Base-by-base conservation (phyloP, 2,113 vertebrate species). In the Pan troglodytes region DNA sequence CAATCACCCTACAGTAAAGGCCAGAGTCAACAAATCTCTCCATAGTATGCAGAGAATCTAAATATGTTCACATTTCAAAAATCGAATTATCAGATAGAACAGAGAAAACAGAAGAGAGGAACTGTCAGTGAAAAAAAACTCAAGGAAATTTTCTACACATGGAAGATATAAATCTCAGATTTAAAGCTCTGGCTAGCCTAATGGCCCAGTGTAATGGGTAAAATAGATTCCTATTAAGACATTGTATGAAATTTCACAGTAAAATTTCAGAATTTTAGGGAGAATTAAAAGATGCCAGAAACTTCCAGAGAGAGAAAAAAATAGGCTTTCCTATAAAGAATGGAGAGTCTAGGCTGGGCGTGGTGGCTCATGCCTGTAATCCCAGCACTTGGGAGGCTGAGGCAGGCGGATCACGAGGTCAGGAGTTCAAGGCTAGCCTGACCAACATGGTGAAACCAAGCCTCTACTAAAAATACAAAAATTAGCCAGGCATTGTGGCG, bases 181-280 rank as follows among this genome's bases (percentile, higher is more conserved):
- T 50, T 81, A 57, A 59, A 88, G 48, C 67, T 75, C 57, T 92
- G 38, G 59, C 40, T 22, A 70, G n/a, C 30, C 38, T 35, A 80
- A 48, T 38, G 52, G 20, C 57, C 87, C 45, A 5, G 2, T 45
- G n/a, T 80, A 90, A 86, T 10, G 17, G 48, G 12, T n/a, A 11
- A 92, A 96, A 96, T 27, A 93, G 72, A 91, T 12, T 10, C 27
- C 61, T 35, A 48, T 0, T 2, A 50, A 75, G 23, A 38, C 81
- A 94, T 92, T 88, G 70, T 17, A 68, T 68, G 14, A n/a, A 68
- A 94, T 94, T 88, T 83, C 12, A 78, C 40, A 96, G 35, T 68
- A n/a, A 96, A 96, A 83, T 76, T 55, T 82, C 76, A 94, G 70
- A 92, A 70, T n/a, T 43, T 23, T 70, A 78, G 50, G 70, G 57